Evolutionary conservation across 2,888 invertebrate genomes (phyloP).

Genomic region (Heliothis peltigera): DNA sequence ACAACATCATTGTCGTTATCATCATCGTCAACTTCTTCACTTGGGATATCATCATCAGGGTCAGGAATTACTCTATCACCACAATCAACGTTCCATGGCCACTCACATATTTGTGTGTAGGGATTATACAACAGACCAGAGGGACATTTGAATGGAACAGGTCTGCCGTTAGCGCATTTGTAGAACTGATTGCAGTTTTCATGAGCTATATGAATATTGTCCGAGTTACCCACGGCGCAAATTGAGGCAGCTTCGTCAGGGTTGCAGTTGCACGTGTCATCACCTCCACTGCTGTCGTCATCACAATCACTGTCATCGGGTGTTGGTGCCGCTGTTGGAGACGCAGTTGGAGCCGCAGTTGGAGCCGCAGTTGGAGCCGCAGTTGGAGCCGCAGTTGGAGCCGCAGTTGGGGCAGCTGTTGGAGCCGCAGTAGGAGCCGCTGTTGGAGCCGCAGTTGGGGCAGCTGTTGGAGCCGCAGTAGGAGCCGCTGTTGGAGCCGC

Average conservation of each 20-base stretch:
- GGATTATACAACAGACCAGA: constrained; percentile 58
- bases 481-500: not conserved
- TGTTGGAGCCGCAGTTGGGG: not conserved
- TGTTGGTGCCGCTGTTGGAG: not conserved
- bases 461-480: not conserved
- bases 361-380: too few species aligned
- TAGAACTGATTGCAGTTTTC: constrained; percentile 68
- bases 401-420: not conserved
- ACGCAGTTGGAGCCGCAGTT: too few species aligned
- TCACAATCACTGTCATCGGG: constrained; percentile 7
- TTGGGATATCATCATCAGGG: constrained; percentile 29
- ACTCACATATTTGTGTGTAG: constrained; percentile 58
- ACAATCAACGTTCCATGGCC: constrained; percentile 62
- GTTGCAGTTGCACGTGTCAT: constrained; percentile 49
- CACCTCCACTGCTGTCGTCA: constrained; percentile 16
- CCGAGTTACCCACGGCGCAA: constrained; percentile 59
- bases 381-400: not conserved
- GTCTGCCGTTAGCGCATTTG: constrained; percentile 58
- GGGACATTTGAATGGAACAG: constrained; percentile 56
- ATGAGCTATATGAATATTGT: constrained; percentile 62
- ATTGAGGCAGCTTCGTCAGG: constrained; percentile 66
- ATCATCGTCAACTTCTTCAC: constrained; percentile 30
- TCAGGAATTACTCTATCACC: constrained; percentile 60
- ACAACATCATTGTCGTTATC: constrained; percentile 26
- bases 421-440: not conserved